Evolutionary conservation across 2,888 invertebrate species (phyloP), one percentile per base, ranked within the genome.

Genomic region (Suillia variegata): DNA sequence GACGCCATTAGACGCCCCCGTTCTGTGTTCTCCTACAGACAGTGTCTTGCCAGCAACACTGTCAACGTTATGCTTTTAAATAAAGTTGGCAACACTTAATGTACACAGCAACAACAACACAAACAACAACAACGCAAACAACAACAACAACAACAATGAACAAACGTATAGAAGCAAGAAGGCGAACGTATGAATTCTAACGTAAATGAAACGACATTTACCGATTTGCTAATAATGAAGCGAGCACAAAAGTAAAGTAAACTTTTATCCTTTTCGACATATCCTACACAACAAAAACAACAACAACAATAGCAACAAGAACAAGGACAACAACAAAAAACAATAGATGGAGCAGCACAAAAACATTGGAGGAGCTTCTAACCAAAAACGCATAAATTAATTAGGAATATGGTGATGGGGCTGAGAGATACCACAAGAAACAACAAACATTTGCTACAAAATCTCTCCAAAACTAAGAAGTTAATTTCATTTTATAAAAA

Each of bases 81-180:
- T 76, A 75, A 76, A 77, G 74, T 77, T 77, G 77, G 77, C 77
- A 76, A 76, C 78, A 77, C 77, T 77, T 76, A 73, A 75, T 72
- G 75, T 72, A 73, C 69, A 63, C 58, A 75, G 62, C 67, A 67
- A 69, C 68, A 68, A 72, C 66, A 71, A 67, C 67, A 68, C 64
- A 38, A 56, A 65, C 67, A 62, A 56, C 59, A 75, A 63, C 68
- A 67, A 69, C 65, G 69, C 66, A 69, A 69, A 72, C 66, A 71
- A 69, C 68, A 68, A 64, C 52, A 56, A 65, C 67, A 62, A 57
- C 57, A 58, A 66, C 62, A 63, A 26, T 26, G 50, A 10, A 54
- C 26, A 33, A n/a, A 56, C 52, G n/a, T n/a, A n/a, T n/a, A n/a
- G n/a, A n/a, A n/a, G n/a, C n/a, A n/a, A n/a, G 42, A 26, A 61